Conservation (phyloP, 2,797 vertebrate genomes). For the Valencia hispanica region DNA sequence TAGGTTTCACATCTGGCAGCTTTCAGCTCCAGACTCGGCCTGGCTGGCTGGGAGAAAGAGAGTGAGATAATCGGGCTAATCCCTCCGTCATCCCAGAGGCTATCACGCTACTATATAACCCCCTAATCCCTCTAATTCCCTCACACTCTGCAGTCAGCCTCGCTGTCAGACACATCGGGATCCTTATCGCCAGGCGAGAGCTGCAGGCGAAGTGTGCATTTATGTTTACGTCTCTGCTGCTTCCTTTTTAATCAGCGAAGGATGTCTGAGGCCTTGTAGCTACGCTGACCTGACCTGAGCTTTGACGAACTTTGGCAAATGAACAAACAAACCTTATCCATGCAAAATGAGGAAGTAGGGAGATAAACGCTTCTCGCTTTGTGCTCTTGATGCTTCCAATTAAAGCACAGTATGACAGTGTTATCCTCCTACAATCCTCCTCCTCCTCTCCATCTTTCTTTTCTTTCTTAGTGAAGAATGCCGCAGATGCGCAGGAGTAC, state of each 20-base stretch:
- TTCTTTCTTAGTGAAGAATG: conserved; percentile 17
- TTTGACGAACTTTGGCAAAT: conserved; percentile 62
- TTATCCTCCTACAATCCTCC: conserved; percentile 14
- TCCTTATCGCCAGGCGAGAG: conserved; percentile 76
- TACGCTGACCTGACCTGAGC: conserved; percentile 61
- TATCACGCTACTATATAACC: conserved; percentile 85
- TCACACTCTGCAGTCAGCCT: conserved; percentile 81
- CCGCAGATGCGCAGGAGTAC: conserved; percentile 28
- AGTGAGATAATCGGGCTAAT: conserved; percentile 85
- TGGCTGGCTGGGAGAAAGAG: conserved; percentile 65
- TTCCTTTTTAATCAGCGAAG: conserved; percentile 70
- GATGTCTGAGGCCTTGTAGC: conserved; percentile 59
- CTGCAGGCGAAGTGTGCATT: conserved; percentile 53
- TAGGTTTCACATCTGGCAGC: conserved; percentile 81
- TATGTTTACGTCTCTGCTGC: conserved; percentile 47
- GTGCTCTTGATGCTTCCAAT: conserved; percentile 63
- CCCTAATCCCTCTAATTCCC: conserved; percentile 86
- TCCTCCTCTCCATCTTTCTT: background rate
- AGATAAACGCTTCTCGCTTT: conserved; percentile 51
- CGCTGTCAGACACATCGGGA: conserved; percentile 81
- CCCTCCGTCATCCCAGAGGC: conserved; percentile 83
- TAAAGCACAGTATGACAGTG: conserved; percentile 53
- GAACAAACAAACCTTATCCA: conserved; percentile 63
- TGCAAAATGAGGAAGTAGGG: conserved; percentile 47
- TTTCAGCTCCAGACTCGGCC: conserved; percentile 73